A percentile compares a stretch with the other conserved stretches of the same genome.
Evolutionary conservation across 2,113 vertebrate genomes (phyloP).

Genomic region (Passer domesticus): DNA sequence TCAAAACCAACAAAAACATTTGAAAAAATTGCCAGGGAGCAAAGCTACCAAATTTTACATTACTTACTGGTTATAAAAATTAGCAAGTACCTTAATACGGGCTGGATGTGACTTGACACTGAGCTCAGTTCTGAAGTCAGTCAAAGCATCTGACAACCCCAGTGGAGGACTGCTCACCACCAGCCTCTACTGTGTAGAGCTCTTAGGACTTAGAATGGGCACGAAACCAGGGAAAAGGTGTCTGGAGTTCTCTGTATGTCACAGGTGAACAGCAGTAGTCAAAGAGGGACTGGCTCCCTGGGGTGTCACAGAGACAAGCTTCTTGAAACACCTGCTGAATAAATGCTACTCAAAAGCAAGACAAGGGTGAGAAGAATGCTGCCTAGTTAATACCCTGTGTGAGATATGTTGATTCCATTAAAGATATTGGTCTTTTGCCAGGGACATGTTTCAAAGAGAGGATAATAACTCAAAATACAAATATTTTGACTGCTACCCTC

Average conservation of each 20-base stretch:
- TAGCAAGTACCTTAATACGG: background rate
- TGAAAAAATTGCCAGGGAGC: background rate
- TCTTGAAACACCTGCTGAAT: background rate
- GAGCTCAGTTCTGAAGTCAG: background rate
- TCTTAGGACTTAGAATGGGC: background rate
- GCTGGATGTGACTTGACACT: background rate
- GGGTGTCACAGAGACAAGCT: background rate
- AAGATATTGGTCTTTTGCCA: constrained; percentile 57
- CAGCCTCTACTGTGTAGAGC: background rate
- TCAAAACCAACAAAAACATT: background rate
- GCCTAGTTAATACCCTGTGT: constrained; percentile 2
- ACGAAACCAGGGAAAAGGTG: background rate
- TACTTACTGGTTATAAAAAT: background rate
- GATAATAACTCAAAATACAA: constrained; percentile 63
- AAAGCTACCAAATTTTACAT: background rate
- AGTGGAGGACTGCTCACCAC: background rate
- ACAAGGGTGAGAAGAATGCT: background rate
- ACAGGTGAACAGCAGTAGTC: background rate
- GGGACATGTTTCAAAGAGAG: constrained; percentile 59
- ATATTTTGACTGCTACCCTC: constrained; percentile 69
- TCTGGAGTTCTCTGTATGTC: background rate
- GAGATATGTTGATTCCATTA: constrained; percentile 62
- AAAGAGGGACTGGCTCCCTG: background rate
- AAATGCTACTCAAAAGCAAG: background rate
- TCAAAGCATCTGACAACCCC: background rate